These are phyloP conservation scores for Parus major DNA, from an alignment of 2,113 vertebrate genomes.

Conservation along the genomic window DNA sequence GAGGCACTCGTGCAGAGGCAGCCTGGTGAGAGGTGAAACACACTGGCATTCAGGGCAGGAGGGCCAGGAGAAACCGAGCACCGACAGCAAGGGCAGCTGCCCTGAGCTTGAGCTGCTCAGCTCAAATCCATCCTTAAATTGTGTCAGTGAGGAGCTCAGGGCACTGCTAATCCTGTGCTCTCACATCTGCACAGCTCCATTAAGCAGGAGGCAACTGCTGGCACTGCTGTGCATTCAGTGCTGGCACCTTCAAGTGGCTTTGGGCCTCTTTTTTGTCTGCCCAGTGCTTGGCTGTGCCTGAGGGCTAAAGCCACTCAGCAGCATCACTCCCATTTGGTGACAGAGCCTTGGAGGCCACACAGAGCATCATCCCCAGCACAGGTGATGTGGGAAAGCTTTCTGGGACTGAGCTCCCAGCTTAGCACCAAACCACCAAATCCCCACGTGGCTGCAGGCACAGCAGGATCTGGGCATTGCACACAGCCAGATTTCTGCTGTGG, in stretches of 20 bases:
- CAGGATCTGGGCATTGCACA: not conserved
- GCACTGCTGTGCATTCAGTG: not conserved
- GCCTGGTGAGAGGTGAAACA: not conserved
- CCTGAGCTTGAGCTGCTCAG: not conserved
- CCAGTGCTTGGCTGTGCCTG: not conserved
- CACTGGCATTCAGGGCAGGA: not conserved
- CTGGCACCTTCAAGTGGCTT: not conserved
- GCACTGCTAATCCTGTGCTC: not conserved
- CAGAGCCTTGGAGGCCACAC: not conserved
- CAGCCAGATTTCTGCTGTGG: rapidly evolving
- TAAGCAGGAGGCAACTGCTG: not conserved
- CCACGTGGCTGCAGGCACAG: rapidly evolving
- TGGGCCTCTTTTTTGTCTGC: not conserved
- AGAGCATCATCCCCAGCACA: not conserved
- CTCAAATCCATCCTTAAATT: slow-evolving; percentile 21
- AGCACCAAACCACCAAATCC: not conserved
- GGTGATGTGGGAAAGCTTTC: not conserved
- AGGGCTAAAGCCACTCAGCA: not conserved
- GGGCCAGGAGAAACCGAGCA: not conserved
- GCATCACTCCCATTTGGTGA: not conserved
- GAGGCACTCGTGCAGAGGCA: not conserved
- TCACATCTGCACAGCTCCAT: not conserved
- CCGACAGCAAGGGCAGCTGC: not conserved
- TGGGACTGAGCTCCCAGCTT: not conserved
- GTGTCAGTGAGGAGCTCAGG: not conserved